These are phyloP conservation scores for Anhinga anhinga DNA, from an alignment of 2,113 vertebrate species.

Conservation along the genomic window DNA sequence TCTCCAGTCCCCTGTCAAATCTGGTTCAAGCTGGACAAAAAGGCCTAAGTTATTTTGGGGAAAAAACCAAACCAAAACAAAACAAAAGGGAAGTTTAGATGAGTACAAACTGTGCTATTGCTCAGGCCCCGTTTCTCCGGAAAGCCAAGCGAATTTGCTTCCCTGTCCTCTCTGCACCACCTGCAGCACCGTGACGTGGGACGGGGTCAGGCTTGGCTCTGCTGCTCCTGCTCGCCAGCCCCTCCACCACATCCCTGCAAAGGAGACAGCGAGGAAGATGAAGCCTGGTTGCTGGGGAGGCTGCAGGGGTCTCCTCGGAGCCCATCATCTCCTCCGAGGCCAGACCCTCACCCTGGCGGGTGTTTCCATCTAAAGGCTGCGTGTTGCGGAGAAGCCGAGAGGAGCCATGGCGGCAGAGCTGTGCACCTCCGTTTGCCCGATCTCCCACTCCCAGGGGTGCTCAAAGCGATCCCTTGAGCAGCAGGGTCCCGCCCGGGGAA, in stretches of 20 bases:
- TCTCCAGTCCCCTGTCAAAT: neutral
- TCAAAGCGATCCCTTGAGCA: neutral
- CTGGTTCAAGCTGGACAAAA: neutral
- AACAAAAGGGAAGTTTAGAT: neutral
- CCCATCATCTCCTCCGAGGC: neutral
- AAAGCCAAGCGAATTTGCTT: neutral
- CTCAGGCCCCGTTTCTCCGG: neutral
- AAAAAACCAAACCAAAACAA: neutral
- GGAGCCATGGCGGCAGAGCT: neutral
- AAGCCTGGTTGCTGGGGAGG: neutral
- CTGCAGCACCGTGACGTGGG: neutral
- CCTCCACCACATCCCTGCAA: fast-evolving
- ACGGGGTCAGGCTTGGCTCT: neutral
- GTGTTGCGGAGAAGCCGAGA: neutral
- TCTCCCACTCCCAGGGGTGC: fast-evolving
- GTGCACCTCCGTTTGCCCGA: neutral
- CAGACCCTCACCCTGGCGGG: neutral
- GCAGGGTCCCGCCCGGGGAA: neutral
- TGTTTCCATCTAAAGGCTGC: neutral
- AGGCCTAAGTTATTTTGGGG: neutral
- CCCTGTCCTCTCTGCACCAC: neutral
- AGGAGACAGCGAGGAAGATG: neutral
- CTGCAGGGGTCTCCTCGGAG: neutral
- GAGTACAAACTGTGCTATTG: neutral
- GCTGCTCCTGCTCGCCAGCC: neutral